Conservation (phyloP, 2,888 invertebrate species). For the Blastobasis lacticolella region DNA sequence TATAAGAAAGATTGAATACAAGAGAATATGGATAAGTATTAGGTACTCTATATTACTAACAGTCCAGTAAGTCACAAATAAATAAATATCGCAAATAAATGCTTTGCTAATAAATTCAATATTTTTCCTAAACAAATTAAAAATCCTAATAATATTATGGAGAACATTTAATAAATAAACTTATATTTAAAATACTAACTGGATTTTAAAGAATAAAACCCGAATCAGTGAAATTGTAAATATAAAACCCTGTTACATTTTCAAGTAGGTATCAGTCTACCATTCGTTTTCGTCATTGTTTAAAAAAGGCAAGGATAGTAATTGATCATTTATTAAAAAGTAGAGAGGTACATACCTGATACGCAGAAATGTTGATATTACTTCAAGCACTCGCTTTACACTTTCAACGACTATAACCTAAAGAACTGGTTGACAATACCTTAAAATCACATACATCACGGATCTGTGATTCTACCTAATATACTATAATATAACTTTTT, state of each 20-base stretch:
- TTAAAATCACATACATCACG: slow-evolving; percentile 56
- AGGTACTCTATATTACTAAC: too few relatives aligned
- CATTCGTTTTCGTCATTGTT: slow-evolving; percentile 13
- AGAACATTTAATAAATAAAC: slow-evolving; percentile 38
- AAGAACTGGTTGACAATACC: slow-evolving; percentile 47
- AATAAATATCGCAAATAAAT: slow-evolving; percentile 26
- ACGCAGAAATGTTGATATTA: slow-evolving; percentile 36
- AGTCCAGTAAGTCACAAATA: too few relatives aligned
- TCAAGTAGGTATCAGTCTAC: slow-evolving; percentile 21
- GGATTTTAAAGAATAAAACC: slow-evolving; percentile 26
- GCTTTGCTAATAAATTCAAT: slow-evolving; percentile 32
- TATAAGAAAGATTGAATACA: too few relatives aligned
- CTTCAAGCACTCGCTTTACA: slow-evolving; percentile 55
- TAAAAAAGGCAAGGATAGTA: slow-evolving; percentile 15
- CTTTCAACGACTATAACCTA: slow-evolving; percentile 49
- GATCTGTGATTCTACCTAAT: slow-evolving; percentile 41
- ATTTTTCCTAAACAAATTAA: slow-evolving; percentile 21
- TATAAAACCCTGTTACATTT: slow-evolving; percentile 55
- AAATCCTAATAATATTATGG: slow-evolving; percentile 18
- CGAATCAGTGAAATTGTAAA: slow-evolving; percentile 28
- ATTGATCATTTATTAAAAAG: slow-evolving; percentile 29
- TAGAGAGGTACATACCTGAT: slow-evolving; percentile 56
- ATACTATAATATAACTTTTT: slow-evolving; percentile 34
- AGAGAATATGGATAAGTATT: too few relatives aligned
- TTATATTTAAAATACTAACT: slow-evolving; percentile 20